Evolutionary conservation across 2,888 invertebrate species (phyloP), one percentile per base, ranked within the genome.

Genomic region (Lasioglossum morio): DNA sequence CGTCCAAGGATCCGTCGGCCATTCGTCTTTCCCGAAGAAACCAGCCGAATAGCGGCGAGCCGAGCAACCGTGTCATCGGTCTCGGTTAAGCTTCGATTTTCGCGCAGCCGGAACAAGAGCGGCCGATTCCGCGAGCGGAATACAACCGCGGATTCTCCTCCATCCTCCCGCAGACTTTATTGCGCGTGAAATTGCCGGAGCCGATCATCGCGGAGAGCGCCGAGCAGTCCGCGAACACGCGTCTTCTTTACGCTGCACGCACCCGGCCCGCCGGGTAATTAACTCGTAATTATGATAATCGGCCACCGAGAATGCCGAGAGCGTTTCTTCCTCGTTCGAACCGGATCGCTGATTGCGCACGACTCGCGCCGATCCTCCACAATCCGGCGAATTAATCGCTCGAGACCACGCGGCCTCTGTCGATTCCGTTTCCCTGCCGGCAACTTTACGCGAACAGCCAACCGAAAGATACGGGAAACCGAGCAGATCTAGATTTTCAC

Each of bases 1-100:
- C 77, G 87, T 77, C 87, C 91, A 87, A 89, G 82, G 89, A 86
- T 87, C 86, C 88, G 75, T 87, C 73, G 87, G 88, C 89, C 91
- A 87, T 91, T 86, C 88, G 88, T 92, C 89, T 91, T 78, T 70
- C 86, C 84, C 76, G 75, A 80, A 79, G 79, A 53, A 53, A 10
- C 53, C 53, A 82, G 84, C 46, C 30, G 74, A 84, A 82, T 74
- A 60, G 77, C 72, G 60, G 48, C 66, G 77, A 69, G 46, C 46
- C 53, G 66, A 27, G 76, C 48, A 53, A 40, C 70, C 34, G 69
- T 48, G 72, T 57, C 72, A 84, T 84, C 72, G 46, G 14, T 34
- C 23, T 43, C 19, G 57, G n/a, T 53, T 63, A 30, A 19, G 46
- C 8, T 79, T 81, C 86, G 86, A 83, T 82, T 75, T 79, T 53